A percentile compares a stretch with the other conserved stretches of the same genome.
Evolutionary conservation across 2,797 vertebrate genomes (phyloP).

Genomic region (Anisognathus igniventris): DNA sequence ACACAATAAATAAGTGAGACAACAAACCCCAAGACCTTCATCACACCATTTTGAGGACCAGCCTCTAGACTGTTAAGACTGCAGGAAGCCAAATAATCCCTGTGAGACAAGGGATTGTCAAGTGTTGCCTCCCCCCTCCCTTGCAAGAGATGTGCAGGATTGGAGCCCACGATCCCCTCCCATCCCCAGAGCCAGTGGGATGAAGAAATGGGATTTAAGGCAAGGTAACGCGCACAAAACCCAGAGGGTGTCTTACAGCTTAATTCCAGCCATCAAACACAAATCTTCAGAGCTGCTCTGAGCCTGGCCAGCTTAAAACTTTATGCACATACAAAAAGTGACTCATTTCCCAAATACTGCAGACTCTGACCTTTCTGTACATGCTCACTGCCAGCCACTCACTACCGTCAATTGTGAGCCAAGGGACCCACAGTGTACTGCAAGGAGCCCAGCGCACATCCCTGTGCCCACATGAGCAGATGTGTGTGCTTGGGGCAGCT

Average conservation of each 20-base stretch:
- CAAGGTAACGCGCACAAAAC: background rate
- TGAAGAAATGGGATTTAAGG: background rate
- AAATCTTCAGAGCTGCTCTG: background rate
- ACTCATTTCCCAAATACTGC: constrained; percentile 61
- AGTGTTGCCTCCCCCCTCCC: background rate
- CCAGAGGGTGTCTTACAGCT: background rate
- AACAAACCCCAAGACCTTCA: background rate
- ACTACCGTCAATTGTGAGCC: background rate
- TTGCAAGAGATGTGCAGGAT: rapidly evolving
- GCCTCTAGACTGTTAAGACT: background rate
- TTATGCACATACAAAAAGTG: background rate
- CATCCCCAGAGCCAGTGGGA: rapidly evolving
- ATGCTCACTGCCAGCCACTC: background rate
- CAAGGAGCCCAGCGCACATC: background rate
- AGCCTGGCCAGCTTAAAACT: constrained; percentile 12
- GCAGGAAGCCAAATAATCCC: background rate
- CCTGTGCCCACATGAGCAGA: rapidly evolving
- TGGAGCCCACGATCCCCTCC: background rate
- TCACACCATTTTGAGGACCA: background rate
- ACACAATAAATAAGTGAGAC: background rate
- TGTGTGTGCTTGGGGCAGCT: background rate
- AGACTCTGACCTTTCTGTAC: constrained; percentile 41
- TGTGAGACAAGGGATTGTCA: background rate
- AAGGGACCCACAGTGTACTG: rapidly evolving
- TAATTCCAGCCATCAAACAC: background rate